Evolutionary conservation across 1,140 invertebrate genomes (phyloP).

Genomic region (Platyscapa corneri): DNA sequence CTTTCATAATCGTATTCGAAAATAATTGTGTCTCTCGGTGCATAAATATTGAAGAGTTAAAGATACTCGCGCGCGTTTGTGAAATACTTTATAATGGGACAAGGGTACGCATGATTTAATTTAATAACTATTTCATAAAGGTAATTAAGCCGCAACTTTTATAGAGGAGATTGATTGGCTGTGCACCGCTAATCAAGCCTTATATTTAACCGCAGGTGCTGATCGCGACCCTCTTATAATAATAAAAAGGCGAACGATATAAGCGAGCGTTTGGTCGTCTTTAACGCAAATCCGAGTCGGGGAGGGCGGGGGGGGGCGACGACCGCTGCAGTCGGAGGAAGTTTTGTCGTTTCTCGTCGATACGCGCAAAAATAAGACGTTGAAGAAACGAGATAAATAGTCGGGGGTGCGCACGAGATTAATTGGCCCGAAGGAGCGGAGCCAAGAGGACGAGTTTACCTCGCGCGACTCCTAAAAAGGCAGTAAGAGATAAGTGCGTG

Average conservation of each 20-base stretch:
- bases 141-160: too few relatives aligned
- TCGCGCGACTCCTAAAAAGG: slow-evolving; percentile 27
- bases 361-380: not conserved
- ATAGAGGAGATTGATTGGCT: too few relatives aligned
- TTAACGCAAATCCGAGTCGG: too few relatives aligned
- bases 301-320: too few relatives aligned
- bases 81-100: not conserved
- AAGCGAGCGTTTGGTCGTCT: too few relatives aligned
- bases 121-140: too few relatives aligned
- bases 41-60: not conserved
- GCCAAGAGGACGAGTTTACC: slow-evolving; percentile 32
- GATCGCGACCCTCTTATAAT: too few relatives aligned
- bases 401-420: not conserved
- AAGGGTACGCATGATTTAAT: not conserved
- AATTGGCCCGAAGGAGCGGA: not conserved
- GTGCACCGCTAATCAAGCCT: too few relatives aligned
- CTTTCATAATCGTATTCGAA: not conserved
- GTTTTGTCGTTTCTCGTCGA: not conserved
- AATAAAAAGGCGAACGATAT: too few relatives aligned
- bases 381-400: slow-evolving; percentile 30
- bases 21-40: not conserved
- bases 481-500: not conserved
- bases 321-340: too few relatives aligned
- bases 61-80: not conserved
- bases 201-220: too few relatives aligned